A percentile compares a stretch with the other conserved stretches of the same genome.
Conservation (phyloP, 2,797 vertebrate genomes). For the Anabacerthia variegaticeps region DNA sequence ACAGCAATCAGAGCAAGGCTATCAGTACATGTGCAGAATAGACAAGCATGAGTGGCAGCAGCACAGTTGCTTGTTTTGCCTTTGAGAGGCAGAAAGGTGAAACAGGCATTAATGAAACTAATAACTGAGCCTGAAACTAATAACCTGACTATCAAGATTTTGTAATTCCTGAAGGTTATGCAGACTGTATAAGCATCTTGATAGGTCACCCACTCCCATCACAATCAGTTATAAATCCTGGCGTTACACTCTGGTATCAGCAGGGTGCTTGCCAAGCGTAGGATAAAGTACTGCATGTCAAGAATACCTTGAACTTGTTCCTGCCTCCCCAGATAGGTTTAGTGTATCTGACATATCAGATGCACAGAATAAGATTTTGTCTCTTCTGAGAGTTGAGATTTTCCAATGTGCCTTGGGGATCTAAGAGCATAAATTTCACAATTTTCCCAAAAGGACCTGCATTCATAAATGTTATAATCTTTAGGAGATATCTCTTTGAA, state of each 20-base stretch:
- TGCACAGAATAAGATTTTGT: not conserved
- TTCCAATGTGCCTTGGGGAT: not conserved
- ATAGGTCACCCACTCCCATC: not conserved
- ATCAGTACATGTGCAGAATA: not conserved
- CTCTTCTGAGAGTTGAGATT: not conserved
- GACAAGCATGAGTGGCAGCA: not conserved
- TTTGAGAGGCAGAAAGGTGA: not conserved
- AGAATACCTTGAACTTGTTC: not conserved
- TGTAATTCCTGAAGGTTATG: not conserved
- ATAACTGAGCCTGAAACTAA: not conserved
- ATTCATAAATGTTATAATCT: not conserved
- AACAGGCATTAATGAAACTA: not conserved
- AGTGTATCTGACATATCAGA: not conserved
- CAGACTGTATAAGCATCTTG: not conserved
- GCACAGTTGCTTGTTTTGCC: not conserved
- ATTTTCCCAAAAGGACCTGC: not conserved
- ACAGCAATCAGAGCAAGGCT: not conserved
- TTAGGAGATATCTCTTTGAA: not conserved
- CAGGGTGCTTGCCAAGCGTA: not conserved
- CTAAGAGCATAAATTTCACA: not conserved
- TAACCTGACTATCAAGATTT: not conserved
- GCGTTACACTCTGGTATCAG: not conserved
- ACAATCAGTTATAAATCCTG: not conserved
- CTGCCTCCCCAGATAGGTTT: not conserved
- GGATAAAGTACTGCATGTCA: not conserved